Evolutionary conservation across 2,888 invertebrate genomes (phyloP), one percentile per base, ranked within the genome.

Genomic region (Agonum fuliginosum): DNA sequence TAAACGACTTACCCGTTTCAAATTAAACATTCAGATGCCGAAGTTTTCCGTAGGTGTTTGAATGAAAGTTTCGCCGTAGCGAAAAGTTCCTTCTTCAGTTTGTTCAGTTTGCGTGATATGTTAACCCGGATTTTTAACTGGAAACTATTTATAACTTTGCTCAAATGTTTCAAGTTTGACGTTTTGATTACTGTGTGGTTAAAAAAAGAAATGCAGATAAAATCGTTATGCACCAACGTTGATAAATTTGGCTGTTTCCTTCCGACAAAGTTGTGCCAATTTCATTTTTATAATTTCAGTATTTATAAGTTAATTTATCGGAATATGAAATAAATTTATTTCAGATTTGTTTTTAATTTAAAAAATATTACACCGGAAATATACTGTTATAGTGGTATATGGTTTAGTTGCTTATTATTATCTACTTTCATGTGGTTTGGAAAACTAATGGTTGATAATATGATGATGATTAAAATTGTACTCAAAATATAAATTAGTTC

Each of bases 21-120:
- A 17, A 30, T 62, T 27, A 62, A 62, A 30, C 14, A 62, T 30
- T 30, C 30, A 62, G 30, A 17, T 10, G 58, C 19, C 8, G 30
- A 62, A 62, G 30, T 62, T 62, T 30, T 14, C 6, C 17, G 58
- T 62, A 17, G 30, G 58, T 62, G 58, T 58, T 12, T 5, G 22
- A 54, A 22, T 22, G 54, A 54, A 54, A 54, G 22, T 54, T 62
- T 27, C 22, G 24, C n/a, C 14, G 3, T 6, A 58, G 58, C 30
- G 6, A 62, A 62, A 62, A 62, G 58, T 62, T 62, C 17, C 17
- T 62, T 62, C 58, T 62, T 62, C 20, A 30, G 58, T 62, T 34
- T 8, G 46, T 17, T 27, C 8, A 30, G 30, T 30, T 62, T 24
- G 58, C 58, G 30, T 62, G 58, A 62, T 62, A 62, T 62, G 58